Conservation (phyloP, 1,140 invertebrate genomes). For the Neodiprion fabricii region DNA sequence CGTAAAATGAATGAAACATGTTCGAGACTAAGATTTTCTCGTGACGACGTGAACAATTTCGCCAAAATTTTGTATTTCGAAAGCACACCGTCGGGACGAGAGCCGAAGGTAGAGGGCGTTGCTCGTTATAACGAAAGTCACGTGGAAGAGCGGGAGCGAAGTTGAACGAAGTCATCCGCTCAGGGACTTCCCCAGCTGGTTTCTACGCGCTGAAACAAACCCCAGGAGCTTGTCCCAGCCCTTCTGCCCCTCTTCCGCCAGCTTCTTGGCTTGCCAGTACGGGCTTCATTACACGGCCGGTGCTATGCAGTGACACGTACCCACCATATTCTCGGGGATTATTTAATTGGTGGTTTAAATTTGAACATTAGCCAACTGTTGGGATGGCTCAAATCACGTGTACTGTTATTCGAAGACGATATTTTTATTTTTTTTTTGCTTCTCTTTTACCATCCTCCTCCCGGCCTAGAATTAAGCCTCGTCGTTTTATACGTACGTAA, state of each 20-base stretch:
- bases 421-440: neutral
- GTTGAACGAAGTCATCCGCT: conserved; percentile 1
- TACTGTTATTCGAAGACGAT: neutral
- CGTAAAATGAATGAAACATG: neutral
- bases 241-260: neutral
- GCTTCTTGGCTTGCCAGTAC: neutral
- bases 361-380: neutral
- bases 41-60: neutral
- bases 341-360: neutral
- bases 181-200: neutral
- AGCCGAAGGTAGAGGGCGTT: too few species aligned
- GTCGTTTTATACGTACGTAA: too few species aligned
- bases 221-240: neutral
- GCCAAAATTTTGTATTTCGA: neutral
- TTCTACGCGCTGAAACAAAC: neutral
- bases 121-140: neutral
- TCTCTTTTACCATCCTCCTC: neutral
- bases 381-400: too few species aligned
- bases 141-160: neutral
- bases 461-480: too few species aligned
- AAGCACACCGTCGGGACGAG: neutral
- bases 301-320: neutral
- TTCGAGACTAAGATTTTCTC: neutral
- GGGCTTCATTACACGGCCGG: neutral
- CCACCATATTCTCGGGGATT: neutral